phyloP scores from a whole-genome alignment of 2,888 invertebrate species.

The Chelonus formosanus region DNA sequence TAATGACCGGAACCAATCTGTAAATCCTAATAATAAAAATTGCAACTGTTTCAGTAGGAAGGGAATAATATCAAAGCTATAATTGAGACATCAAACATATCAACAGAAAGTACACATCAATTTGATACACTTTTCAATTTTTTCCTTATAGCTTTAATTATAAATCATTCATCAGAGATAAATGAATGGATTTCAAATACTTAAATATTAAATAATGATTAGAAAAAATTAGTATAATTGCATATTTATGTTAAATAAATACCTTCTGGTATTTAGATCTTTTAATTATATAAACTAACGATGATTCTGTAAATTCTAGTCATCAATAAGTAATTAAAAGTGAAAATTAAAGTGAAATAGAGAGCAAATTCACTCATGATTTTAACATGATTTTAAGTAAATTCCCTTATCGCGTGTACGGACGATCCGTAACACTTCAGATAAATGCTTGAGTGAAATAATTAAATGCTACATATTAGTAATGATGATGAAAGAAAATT shows the following conservation, averaged over 20 bases:
- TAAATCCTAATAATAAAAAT: slow-evolving; percentile 13
- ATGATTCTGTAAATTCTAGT: too few relatives aligned
- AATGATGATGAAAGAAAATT: slow-evolving; percentile 1
- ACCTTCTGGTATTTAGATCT: too few relatives aligned
- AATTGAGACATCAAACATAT: not conserved
- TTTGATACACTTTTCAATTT: not conserved
- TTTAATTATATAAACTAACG: too few relatives aligned
- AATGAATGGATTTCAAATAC: too few relatives aligned
- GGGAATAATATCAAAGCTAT: slow-evolving; percentile 5
- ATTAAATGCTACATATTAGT: not conserved
- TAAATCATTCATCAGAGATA: too few relatives aligned
- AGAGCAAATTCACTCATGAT: slow-evolving; percentile 32
- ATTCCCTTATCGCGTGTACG: slow-evolving; percentile 13
- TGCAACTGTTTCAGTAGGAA: not conserved
- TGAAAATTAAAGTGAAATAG: slow-evolving; percentile 42
- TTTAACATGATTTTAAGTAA: slow-evolving; percentile 3
- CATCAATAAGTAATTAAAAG: slow-evolving; percentile 36
- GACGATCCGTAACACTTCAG: slow-evolving; percentile 17
- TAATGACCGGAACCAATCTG: slow-evolving; percentile 34
- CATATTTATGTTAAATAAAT: too few relatives aligned
- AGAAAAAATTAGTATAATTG: too few relatives aligned
- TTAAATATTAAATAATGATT: too few relatives aligned
- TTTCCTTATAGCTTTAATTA: not conserved
- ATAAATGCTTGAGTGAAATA: slow-evolving; percentile 18
- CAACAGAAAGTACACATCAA: not conserved